A percentile compares a stretch with the other conserved stretches of the same genome.
Evolutionary conservation across 2,888 invertebrate genomes (phyloP).

Genomic region (Silvanus unidentatus): DNA sequence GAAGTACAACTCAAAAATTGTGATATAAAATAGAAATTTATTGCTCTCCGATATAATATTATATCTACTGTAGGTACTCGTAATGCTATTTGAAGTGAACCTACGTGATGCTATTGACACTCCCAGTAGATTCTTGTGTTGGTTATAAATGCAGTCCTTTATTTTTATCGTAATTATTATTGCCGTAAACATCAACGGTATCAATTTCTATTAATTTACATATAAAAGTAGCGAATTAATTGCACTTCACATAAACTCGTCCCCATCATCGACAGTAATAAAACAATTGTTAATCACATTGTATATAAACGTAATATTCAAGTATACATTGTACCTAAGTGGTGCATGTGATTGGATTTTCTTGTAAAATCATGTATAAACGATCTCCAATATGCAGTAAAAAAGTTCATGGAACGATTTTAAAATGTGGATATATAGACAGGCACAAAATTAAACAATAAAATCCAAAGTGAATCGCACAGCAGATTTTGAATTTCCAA

Average conservation of each 20-base stretch:
- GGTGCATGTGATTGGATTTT: too few relatives aligned
- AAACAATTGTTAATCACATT: too few relatives aligned
- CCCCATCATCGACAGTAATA: too few relatives aligned
- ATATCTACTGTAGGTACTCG: slow-evolving; percentile 12
- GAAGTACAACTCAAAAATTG: slow-evolving; percentile 16
- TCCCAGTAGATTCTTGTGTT: slow-evolving; percentile 21
- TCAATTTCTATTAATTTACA: too few relatives aligned
- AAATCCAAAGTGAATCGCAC: slow-evolving; percentile 18
- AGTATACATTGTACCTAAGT: too few relatives aligned
- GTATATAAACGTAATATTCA: too few relatives aligned
- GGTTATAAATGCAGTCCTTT: slow-evolving; percentile 13
- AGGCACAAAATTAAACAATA: slow-evolving; percentile 26
- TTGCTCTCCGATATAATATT: slow-evolving; percentile 15
- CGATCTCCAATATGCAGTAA: slow-evolving; percentile 12
- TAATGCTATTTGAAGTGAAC: slow-evolving; percentile 2
- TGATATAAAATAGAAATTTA: slow-evolving; percentile 22
- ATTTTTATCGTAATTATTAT: slow-evolving; percentile 12
- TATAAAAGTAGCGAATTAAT: too few relatives aligned
- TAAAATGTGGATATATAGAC: slow-evolving; percentile 11
- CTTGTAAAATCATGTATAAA: too few relatives aligned
- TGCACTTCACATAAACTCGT: too few relatives aligned
- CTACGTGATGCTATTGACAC: slow-evolving; percentile 13
- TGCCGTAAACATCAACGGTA: too few relatives aligned
- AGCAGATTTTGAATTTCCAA: background rate
- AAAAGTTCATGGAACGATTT: slow-evolving; percentile 3